Conservation (phyloP, 2,797 vertebrate genomes). For the Siniperca obscura region DNA sequence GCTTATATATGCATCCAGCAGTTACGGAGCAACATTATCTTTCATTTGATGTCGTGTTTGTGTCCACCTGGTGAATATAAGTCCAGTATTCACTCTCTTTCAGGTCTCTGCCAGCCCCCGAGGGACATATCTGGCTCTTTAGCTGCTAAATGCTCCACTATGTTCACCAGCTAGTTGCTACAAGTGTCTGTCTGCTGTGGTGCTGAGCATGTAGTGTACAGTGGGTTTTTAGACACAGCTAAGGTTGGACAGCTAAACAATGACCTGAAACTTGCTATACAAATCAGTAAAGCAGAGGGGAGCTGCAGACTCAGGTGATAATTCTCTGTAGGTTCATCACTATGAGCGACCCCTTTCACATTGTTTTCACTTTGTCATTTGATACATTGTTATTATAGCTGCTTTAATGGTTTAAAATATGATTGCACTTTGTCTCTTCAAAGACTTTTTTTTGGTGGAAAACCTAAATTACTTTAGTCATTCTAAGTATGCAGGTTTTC, state of each 20-base stretch:
- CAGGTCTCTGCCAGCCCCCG: neutral
- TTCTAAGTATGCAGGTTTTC: too few relatives aligned
- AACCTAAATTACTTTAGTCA: neutral
- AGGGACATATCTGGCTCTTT: neutral
- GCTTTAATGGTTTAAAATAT: neutral
- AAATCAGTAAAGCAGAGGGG: neutral
- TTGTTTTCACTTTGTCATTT: neutral
- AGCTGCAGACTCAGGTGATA: neutral
- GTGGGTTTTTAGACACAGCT: neutral
- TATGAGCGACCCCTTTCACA: neutral
- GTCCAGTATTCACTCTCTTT: neutral
- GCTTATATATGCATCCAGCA: neutral
- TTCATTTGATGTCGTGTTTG: neutral
- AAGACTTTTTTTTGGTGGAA: neutral
- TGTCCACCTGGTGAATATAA: neutral
- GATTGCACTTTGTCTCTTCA: neutral
- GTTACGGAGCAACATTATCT: neutral
- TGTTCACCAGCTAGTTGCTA: conserved; percentile 2
- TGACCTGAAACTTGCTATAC: neutral
- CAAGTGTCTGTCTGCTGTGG: neutral
- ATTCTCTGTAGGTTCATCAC: neutral
- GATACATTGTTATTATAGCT: too few relatives aligned
- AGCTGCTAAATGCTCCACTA: neutral
- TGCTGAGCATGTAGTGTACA: neutral
- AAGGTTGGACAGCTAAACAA: neutral